Evolutionary conservation across 2,113 vertebrate genomes (phyloP).

Genomic region (Tachycineta bicolor): DNA sequence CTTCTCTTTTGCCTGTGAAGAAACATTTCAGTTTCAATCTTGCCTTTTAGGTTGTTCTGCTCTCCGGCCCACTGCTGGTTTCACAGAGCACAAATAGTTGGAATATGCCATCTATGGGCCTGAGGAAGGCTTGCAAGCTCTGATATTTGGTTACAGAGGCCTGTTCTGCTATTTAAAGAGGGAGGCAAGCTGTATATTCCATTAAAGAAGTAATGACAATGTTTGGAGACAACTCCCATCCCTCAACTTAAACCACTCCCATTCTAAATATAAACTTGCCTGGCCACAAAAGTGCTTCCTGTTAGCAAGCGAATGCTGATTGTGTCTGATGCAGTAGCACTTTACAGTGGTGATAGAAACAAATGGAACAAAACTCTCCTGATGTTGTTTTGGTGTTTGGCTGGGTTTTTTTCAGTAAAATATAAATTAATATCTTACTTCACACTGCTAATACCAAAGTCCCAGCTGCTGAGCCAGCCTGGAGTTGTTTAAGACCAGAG

Average conservation of each 20-base stretch:
- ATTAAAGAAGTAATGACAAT: not conserved
- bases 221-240: not conserved
- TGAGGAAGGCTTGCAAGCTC: slow-evolving; percentile 39
- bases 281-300: not conserved
- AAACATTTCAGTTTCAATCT: not conserved
- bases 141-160: not conserved
- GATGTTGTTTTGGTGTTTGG: not conserved
- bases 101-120: slow-evolving; percentile 67
- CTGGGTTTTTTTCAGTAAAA: not conserved
- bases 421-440: not conserved
- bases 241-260: not conserved
- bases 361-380: not conserved
- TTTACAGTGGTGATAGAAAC: not conserved
- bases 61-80: not conserved
- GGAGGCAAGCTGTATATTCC: not conserved
- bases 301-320: not conserved
- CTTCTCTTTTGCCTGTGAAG: not conserved
- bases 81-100: slow-evolving; percentile 28
- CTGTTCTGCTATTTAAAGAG: not conserved
- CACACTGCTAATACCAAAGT: not conserved
- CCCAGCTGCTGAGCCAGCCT: not conserved
- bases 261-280: slow-evolving; percentile 25
- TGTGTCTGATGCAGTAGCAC: not conserved
- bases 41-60: not conserved
- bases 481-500: not conserved